Evolutionary conservation across 2,888 invertebrate genomes (phyloP).

Genomic region (Acanthosoma haemorrhoidale): DNA sequence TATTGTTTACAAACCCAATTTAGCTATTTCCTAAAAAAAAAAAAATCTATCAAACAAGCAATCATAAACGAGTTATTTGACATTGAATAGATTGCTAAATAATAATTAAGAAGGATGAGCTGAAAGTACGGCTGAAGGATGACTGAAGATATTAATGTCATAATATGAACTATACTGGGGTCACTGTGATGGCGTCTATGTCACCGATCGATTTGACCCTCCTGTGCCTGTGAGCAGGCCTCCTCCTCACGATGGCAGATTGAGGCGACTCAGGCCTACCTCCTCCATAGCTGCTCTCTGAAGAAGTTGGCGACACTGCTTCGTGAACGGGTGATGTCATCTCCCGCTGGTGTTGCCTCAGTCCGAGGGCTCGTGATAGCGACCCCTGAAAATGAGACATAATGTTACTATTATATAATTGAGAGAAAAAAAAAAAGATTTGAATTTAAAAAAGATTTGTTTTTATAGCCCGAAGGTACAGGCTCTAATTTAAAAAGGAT

Average conservation of each 20-base stretch:
- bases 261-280: conserved; percentile 40
- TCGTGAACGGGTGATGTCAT: conserved; percentile 57
- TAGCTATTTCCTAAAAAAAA: too few species aligned
- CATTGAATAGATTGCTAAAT: too few species aligned
- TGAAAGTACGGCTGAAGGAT: too few species aligned
- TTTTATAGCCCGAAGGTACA: too few species aligned
- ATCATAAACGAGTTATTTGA: too few species aligned
- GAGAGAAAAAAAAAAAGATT: too few species aligned
- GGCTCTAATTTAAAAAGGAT: too few species aligned
- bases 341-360: conserved; percentile 46
- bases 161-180: conserved; percentile 45
- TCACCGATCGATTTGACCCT: conserved; percentile 70
- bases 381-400: conserved; percentile 58
- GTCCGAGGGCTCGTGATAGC: conserved; percentile 64
- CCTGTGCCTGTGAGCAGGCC: conserved; percentile 55
- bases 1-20: too few species aligned
- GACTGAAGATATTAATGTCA: too few species aligned
- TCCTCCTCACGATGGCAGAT: conserved; percentile 43
- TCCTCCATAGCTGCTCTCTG: conserved; percentile 40
- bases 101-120: too few species aligned
- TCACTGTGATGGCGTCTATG: conserved; percentile 57
- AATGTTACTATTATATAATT: not conserved
- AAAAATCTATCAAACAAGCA: too few species aligned
- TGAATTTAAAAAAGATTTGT: too few species aligned
- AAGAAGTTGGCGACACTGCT: conserved; percentile 49